These are phyloP conservation scores for Corydoras maculifer DNA, from an alignment of 2,113 vertebrate genomes.

Conservation along the genomic window DNA sequence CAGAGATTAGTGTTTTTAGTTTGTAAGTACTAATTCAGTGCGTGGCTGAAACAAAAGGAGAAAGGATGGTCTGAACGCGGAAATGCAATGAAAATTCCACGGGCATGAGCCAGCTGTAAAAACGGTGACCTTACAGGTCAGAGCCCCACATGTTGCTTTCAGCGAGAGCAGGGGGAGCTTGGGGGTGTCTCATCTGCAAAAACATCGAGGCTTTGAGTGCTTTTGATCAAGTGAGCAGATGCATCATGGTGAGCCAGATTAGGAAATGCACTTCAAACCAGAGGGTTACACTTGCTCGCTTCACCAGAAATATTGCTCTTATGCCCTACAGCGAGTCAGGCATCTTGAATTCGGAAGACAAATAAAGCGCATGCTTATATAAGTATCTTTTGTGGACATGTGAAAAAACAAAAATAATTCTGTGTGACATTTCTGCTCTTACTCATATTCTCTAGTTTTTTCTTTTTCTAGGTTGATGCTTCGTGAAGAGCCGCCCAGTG, in stretches of 20 bases:
- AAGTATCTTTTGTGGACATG: constrained; percentile 11
- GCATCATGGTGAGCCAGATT: constrained; percentile 16
- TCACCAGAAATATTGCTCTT: constrained; percentile 5
- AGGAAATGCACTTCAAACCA: constrained; percentile 34
- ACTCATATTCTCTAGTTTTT: not conserved
- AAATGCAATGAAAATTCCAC: constrained; percentile 9
- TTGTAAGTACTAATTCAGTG: constrained; percentile 2
- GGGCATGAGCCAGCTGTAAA: constrained; percentile 13
- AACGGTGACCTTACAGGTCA: constrained; percentile 11
- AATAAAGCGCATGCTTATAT: constrained; percentile 1
- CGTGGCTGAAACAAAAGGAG: not conserved
- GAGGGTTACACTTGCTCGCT: constrained; percentile 28
- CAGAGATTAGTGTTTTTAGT: not conserved
- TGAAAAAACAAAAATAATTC: not conserved
- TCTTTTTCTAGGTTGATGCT: constrained; percentile 76
- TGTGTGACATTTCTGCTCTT: not conserved
- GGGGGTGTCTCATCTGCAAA: constrained; percentile 9
- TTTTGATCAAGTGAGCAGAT: constrained; percentile 39
- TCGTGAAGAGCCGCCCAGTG: constrained; percentile 87
- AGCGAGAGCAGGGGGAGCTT: not conserved
- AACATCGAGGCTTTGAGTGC: constrained; percentile 24
- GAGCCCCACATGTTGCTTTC: constrained; percentile 8
- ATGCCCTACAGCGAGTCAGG: constrained; percentile 3
- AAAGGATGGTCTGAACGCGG: not conserved
- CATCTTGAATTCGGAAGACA: not conserved